A percentile compares a stretch with the other conserved stretches of the same genome.
Conservation (phyloP, 1,140 invertebrate genomes). For the Aphidius gifuensis region DNA sequence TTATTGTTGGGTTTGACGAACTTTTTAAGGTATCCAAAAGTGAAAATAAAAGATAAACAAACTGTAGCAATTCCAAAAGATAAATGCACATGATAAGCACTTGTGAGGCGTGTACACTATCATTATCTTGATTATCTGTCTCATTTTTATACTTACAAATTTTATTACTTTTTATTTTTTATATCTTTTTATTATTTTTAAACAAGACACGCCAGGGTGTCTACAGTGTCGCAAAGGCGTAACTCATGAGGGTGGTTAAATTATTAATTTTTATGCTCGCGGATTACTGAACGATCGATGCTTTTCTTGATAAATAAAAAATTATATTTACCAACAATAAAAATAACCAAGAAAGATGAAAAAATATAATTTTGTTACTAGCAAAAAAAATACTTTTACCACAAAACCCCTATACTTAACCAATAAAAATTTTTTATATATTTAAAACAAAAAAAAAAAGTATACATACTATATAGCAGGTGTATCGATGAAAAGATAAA, state of each 20-base stretch:
- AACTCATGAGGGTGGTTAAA: slow-evolving; percentile 26
- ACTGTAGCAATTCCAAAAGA: slow-evolving; percentile 30
- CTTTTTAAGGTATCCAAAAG: slow-evolving; percentile 26
- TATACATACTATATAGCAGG: no score
- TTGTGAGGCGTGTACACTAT: slow-evolving; percentile 32
- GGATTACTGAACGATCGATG: slow-evolving; percentile 7
- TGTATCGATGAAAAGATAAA: slow-evolving; percentile 12
- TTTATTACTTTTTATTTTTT: slow-evolving; percentile 9
- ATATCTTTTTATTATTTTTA: background rate
- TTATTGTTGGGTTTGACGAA: slow-evolving; percentile 3
- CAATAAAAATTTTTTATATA: no score
- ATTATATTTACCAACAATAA: no score
- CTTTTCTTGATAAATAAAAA: background rate
- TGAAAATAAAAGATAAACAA: slow-evolving; percentile 37
- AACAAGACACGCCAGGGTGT: slow-evolving; percentile 1
- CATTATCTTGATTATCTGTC: slow-evolving; percentile 38
- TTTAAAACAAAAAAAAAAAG: no score
- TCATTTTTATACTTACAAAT: slow-evolving; percentile 7
- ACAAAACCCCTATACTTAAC: no score
- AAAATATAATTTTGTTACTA: background rate
- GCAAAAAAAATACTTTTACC: background rate
- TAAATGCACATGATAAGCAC: slow-evolving; percentile 40
- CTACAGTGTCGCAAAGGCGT: slow-evolving; percentile 22
- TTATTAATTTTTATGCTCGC: slow-evolving; percentile 38
- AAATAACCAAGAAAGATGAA: no score